phyloP scores from a whole-genome alignment of 2,113 vertebrate genomes.

The Siniperca chuatsi region DNA sequence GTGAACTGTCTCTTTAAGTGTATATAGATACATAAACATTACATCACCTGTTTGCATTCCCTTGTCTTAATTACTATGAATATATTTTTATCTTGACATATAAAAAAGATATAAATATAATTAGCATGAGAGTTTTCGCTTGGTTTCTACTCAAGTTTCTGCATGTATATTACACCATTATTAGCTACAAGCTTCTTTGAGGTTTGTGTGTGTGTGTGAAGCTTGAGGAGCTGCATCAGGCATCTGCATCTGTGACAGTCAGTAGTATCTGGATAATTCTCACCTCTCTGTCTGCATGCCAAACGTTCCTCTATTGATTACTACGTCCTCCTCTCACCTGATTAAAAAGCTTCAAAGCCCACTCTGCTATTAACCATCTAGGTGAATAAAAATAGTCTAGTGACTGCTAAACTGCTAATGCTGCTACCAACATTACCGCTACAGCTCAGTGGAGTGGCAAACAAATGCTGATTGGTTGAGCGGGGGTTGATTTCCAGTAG shows the following conservation, averaged over 20 bases:
- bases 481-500: neutral
- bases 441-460: constrained; percentile 7
- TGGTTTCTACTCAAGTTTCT: neutral
- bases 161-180: neutral
- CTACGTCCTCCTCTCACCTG: constrained; percentile 17
- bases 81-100: neutral
- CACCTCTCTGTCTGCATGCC: constrained; percentile 30
- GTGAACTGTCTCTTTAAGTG: too few species aligned
- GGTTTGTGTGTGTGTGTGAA: neutral
- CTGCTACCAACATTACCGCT: neutral
- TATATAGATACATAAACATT: too few species aligned
- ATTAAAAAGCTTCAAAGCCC: constrained; percentile 31
- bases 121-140: neutral
- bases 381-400: neutral
- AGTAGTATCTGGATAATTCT: constrained; percentile 49
- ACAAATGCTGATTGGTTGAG: constrained; percentile 9
- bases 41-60: too few species aligned
- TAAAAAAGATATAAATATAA: too few species aligned
- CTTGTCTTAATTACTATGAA: neutral
- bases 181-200: neutral
- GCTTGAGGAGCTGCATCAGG: neutral
- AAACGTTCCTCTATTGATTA: constrained; percentile 47
- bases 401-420: neutral
- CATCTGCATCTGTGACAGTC: neutral
- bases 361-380: neutral